Evolutionary conservation across 1,140 invertebrate species (phyloP).

Genomic region (Pentalonia nigronervosa): DNA sequence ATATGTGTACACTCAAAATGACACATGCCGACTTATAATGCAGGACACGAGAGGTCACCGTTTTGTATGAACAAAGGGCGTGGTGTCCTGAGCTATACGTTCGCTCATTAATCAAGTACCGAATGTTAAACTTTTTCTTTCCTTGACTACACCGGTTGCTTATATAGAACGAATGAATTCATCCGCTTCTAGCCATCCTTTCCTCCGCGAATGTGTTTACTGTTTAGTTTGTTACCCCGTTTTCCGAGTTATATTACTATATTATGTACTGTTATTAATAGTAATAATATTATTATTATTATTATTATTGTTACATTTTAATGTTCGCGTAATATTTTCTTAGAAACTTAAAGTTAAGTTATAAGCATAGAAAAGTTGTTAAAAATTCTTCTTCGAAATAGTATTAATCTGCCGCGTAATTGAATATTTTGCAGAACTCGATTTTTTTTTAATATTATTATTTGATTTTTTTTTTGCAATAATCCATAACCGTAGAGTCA

Average conservation of each 20-base stretch:
- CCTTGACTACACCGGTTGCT: constrained; percentile 43
- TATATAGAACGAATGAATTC: constrained; percentile 2
- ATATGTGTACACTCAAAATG: constrained; percentile 1
- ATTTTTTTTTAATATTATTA: too few species aligned
- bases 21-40: constrained; percentile 16
- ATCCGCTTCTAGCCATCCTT: not conserved
- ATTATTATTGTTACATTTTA: not conserved
- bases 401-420: too few species aligned
- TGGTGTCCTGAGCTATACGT: not conserved
- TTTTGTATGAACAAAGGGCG: constrained; percentile 44
- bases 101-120: constrained; percentile 42
- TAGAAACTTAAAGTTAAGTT: not conserved
- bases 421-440: too few species aligned
- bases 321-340: not conserved
- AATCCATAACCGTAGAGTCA: too few species aligned
- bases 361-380: not conserved
- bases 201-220: not conserved
- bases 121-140: constrained; percentile 28
- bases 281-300: not conserved
- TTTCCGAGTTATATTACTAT: not conserved
- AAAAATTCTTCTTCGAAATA: too few species aligned
- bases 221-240: not conserved
- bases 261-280: not conserved
- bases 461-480: too few species aligned
- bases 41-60: constrained; percentile 38